phyloP scores from a whole-genome alignment of 2,113 vertebrate species.

The Pterocles gutturalis region DNA sequence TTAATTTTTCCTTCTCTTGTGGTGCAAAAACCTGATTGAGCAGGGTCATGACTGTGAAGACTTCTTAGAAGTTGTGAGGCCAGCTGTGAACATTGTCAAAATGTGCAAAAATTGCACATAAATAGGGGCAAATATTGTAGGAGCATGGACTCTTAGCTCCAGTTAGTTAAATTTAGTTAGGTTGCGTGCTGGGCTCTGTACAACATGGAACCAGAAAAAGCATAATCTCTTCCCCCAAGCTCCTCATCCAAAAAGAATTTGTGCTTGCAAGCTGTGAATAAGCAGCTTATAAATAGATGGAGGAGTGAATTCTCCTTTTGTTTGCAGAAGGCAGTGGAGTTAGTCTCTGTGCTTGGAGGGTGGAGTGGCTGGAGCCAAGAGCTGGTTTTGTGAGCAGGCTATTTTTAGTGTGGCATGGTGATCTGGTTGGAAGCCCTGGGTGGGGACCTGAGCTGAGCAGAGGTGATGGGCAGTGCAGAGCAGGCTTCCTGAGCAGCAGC shows the following conservation, averaged over 20 bases:
- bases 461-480: slow-evolving; percentile 10
- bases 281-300: slow-evolving; percentile 60
- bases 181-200: neutral
- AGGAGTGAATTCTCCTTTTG: slow-evolving; percentile 58
- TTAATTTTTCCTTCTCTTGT: neutral
- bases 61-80: neutral
- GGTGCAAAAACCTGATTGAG: neutral
- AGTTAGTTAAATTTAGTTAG: neutral
- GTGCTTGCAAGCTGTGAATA: slow-evolving; percentile 55
- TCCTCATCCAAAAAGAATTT: slow-evolving; percentile 44
- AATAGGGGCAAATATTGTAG: neutral
- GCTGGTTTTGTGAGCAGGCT: slow-evolving; percentile 49
- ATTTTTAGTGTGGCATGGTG: slow-evolving; percentile 53
- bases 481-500: neutral
- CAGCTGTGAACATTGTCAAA: neutral
- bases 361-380: slow-evolving; percentile 12
- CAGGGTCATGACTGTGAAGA: neutral
- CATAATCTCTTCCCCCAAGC: neutral
- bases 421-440: slow-evolving; percentile 31
- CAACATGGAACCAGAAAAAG: neutral
- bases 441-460: slow-evolving; percentile 4
- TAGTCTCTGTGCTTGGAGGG: slow-evolving; percentile 33
- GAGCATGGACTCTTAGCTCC: neutral
- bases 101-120: neutral
- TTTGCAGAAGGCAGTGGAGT: slow-evolving; percentile 28